Conservation (phyloP, 2,797 vertebrate genomes). For the Catamblyrhynchus diadema region DNA sequence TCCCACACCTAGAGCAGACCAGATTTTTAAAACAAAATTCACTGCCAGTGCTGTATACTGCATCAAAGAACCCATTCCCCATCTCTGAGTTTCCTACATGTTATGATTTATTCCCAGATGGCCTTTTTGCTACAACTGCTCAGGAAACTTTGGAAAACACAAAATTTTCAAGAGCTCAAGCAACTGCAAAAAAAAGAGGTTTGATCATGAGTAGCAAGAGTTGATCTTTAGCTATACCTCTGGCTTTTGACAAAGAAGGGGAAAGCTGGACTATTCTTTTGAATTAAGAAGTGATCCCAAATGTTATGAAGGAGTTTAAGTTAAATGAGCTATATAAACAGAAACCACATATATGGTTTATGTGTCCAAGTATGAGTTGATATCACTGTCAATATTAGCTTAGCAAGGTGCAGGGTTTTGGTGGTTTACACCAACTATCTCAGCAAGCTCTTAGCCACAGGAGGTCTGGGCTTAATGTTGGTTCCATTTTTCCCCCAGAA, state of each 20-base stretch:
- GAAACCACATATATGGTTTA: background rate
- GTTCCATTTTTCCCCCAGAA: background rate
- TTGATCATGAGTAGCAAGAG: background rate
- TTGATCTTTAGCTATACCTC: background rate
- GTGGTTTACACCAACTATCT: background rate
- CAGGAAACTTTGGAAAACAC: background rate
- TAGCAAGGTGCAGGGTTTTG: background rate
- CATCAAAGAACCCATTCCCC: background rate
- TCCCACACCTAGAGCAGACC: too few relatives aligned
- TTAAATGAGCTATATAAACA: accelerated
- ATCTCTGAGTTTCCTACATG: background rate
- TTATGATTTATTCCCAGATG: background rate
- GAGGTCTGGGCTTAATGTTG: background rate
- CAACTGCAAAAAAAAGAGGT: background rate
- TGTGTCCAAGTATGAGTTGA: background rate
- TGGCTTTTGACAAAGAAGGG: background rate
- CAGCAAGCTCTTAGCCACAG: background rate
- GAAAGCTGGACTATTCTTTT: background rate
- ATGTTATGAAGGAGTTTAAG: background rate
- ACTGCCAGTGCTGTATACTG: background rate
- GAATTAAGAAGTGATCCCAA: background rate
- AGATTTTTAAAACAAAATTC: background rate
- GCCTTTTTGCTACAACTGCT: background rate
- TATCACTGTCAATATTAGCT: background rate
- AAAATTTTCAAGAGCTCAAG: background rate